Percentiles rank a stretch among this genome's conserved stretches.
Conservation (phyloP, 2,888 invertebrate species). For the Sceliomorpha sp. region DNA sequence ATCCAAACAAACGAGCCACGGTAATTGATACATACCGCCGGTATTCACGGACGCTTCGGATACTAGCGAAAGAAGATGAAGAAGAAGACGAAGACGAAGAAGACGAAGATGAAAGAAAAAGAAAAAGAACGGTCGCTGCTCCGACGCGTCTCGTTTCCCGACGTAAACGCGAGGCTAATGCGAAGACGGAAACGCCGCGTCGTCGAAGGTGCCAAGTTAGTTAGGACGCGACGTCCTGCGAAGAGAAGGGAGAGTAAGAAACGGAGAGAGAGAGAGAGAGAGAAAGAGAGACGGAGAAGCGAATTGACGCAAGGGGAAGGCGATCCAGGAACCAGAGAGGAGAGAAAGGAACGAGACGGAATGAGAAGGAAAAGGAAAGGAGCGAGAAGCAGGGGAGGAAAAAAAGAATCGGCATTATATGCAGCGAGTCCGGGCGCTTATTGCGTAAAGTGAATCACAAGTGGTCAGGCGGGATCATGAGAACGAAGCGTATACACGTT, state of each 20-base stretch:
- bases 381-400: slow-evolving; percentile 48
- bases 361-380: too few relatives aligned
- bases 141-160: slow-evolving; percentile 6
- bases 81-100: too few relatives aligned
- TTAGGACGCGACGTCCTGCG: slow-evolving; percentile 6
- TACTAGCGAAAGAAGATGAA: too few relatives aligned
- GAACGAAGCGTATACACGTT: slow-evolving; percentile 56
- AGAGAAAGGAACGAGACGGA: slow-evolving; percentile 50
- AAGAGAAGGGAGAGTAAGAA: slow-evolving; percentile 37
- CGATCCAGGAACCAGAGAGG: not conserved
- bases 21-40: too few relatives aligned
- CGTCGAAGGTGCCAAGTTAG: slow-evolving; percentile 51
- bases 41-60: too few relatives aligned
- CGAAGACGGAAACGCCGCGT: slow-evolving; percentile 32
- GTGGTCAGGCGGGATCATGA: slow-evolving; percentile 64
- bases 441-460: slow-evolving; percentile 66
- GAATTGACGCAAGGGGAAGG: too few relatives aligned
- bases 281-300: too few relatives aligned
- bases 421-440: slow-evolving; percentile 58
- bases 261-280: too few relatives aligned
- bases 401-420: slow-evolving; percentile 58
- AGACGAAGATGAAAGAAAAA: too few relatives aligned
- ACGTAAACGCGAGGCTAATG: slow-evolving; percentile 21
- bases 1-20: too few relatives aligned
- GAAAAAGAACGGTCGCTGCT: not conserved